Conservation (phyloP, 30 jellyfish, hydroid and myxozoan species). For the Rhopilema esculentum region DNA sequence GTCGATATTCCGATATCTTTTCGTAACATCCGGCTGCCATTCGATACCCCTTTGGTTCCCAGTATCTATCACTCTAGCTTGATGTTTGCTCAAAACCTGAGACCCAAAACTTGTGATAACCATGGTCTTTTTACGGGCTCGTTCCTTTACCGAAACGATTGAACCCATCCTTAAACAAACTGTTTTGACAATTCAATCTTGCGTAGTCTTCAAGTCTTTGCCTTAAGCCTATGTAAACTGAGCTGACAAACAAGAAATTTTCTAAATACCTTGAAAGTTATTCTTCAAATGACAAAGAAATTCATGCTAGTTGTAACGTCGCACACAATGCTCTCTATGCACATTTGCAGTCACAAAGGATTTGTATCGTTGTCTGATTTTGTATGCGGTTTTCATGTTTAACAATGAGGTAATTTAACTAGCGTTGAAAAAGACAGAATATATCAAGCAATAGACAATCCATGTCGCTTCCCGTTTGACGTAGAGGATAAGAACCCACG, state of each 20-base stretch:
- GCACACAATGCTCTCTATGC: not conserved
- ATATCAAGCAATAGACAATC: not conserved
- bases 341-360: not conserved
- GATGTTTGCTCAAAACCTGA: not conserved
- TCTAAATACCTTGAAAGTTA: not conserved
- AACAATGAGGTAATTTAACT: not conserved
- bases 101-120: constrained; percentile 43
- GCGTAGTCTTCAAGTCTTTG: not conserved
- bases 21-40: not conserved
- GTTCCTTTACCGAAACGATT: constrained; percentile 56
- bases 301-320: not conserved
- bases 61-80: not conserved
- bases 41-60: constrained; percentile 2
- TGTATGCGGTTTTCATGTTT: not conserved
- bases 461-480: not conserved
- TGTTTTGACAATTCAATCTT: not conserved
- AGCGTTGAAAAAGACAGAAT: not conserved
- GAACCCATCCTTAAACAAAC: constrained; percentile 33
- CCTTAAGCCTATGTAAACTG: not conserved
- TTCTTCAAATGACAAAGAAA: not conserved
- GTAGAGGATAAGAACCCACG: not conserved
- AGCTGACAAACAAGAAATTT: not conserved
- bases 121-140: constrained; percentile 63
- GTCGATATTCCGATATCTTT: not conserved
- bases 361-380: not conserved